Percentiles rank a stretch among this genome's conserved stretches.
phyloP scores from a whole-genome alignment of 2,113 vertebrate genomes.

The Furnarius figulus region DNA sequence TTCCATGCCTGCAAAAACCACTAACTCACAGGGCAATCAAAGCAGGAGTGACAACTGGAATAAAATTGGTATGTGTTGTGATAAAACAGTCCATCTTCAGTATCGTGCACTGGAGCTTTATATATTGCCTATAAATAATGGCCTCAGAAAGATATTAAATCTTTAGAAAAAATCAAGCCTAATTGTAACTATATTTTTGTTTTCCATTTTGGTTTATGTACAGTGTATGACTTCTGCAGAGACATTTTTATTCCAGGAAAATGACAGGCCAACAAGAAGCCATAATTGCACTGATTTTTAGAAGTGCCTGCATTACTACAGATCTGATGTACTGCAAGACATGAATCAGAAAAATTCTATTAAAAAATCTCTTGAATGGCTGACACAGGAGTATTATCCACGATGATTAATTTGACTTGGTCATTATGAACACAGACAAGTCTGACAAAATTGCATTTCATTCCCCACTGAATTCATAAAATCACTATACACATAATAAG shows the following conservation, averaged over 20 bases:
- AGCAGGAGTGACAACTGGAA: conserved; percentile 17
- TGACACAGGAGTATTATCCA: conserved; percentile 94
- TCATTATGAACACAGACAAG: conserved; percentile 94
- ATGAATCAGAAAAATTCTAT: conserved; percentile 97
- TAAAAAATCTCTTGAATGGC: conserved; percentile 91
- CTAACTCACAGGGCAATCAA: conserved; percentile 50
- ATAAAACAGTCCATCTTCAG: not conserved
- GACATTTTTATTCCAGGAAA: conserved; percentile 78
- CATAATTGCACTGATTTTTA: conserved; percentile 92
- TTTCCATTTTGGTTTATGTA: conserved; percentile 68
- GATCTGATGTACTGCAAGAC: conserved; percentile 88
- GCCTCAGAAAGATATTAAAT: conserved; percentile 17
- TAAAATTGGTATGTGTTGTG: not conserved
- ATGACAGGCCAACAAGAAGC: conserved; percentile 91
- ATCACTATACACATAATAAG: conserved; percentile 62
- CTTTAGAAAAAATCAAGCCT: conserved; percentile 45
- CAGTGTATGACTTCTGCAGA: conserved; percentile 51
- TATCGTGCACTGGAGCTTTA: not conserved
- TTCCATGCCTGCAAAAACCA: conserved; percentile 14
- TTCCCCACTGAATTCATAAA: conserved; percentile 87
- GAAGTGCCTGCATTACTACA: conserved; percentile 87
- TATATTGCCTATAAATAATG: conserved; percentile 55
- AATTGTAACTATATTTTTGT: conserved; percentile 70
- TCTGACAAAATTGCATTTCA: conserved; percentile 92
- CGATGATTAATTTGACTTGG: conserved; percentile 95